phyloP scores from a whole-genome alignment of 1,140 invertebrate species.

The Magallana angulata region DNA sequence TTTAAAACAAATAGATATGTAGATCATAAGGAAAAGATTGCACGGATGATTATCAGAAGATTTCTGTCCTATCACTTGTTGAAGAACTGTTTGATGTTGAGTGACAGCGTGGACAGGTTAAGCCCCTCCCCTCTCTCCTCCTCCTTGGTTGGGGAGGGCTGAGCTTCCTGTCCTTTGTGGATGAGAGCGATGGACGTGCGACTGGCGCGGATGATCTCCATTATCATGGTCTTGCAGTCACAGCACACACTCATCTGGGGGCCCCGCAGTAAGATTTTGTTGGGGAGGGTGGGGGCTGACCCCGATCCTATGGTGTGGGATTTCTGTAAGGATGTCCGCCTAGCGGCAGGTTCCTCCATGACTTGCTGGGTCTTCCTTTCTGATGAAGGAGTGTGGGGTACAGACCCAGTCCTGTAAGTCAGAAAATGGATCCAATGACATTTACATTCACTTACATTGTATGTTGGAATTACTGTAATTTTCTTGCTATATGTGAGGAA shows the following conservation, averaged over 20 bases:
- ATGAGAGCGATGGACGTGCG: slow-evolving; percentile 68
- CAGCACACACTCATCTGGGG: slow-evolving; percentile 93
- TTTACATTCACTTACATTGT: no score
- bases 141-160: neutral
- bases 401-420: slow-evolving; percentile 71
- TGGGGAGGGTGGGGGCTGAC: slow-evolving; percentile 72
- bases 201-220: slow-evolving; percentile 89
- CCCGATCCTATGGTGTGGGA: slow-evolving; percentile 76
- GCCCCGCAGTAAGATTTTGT: slow-evolving; percentile 81
- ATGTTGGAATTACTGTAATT: no score
- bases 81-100: slow-evolving; percentile 55
- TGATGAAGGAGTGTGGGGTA: slow-evolving; percentile 65
- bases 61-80: neutral
- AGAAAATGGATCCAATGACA: neutral
- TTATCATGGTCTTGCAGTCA: slow-evolving; percentile 95
- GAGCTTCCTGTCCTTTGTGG: slow-evolving; percentile 40
- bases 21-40: neutral
- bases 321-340: slow-evolving; percentile 73
- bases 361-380: slow-evolving; percentile 45
- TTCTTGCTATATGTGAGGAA: no score
- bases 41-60: neutral
- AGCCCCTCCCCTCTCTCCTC: slow-evolving; percentile 21
- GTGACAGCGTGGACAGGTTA: slow-evolving; percentile 51
- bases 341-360: slow-evolving; percentile 51
- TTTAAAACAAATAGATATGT: neutral